These are phyloP conservation scores for Theropithecus gelada DNA, from an alignment of 2,113 vertebrate genomes.

Conservation along the genomic window DNA sequence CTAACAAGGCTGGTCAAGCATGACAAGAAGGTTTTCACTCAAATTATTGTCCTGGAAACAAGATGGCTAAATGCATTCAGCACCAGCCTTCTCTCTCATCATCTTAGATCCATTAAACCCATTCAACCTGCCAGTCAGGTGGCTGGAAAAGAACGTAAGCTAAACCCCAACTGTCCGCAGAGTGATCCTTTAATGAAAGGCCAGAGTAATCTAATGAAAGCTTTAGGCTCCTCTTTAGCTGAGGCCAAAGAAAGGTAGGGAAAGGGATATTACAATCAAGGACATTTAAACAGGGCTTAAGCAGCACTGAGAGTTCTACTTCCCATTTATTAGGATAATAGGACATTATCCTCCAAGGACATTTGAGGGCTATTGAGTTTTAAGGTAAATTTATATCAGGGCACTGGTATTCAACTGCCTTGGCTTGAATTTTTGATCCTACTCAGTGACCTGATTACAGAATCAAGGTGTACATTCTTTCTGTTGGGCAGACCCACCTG, in stretches of 20 bases:
- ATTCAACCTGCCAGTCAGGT: conserved; percentile 45
- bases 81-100: conserved; percentile 53
- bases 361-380: background rate
- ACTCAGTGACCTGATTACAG: background rate
- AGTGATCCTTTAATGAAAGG: background rate
- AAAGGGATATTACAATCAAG: conserved; percentile 5
- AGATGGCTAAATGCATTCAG: conserved; percentile 69
- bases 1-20: background rate
- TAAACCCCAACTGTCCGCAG: background rate
- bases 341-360: background rate
- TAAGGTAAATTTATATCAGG: background rate
- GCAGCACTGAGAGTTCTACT: background rate
- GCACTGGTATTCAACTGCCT: background rate
- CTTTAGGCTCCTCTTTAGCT: background rate
- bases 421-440: background rate
- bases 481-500: background rate
- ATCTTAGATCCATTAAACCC: conserved; percentile 51
- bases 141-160: background rate
- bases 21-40: conserved; percentile 27
- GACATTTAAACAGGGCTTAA: background rate
- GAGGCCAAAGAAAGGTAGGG: background rate
- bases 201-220: background rate
- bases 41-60: conserved; percentile 18
- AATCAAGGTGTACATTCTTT: background rate
- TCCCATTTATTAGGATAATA: background rate